Conservation (phyloP, 64 coral and sea anemone genomes). For the Montipora sp. region DNA sequence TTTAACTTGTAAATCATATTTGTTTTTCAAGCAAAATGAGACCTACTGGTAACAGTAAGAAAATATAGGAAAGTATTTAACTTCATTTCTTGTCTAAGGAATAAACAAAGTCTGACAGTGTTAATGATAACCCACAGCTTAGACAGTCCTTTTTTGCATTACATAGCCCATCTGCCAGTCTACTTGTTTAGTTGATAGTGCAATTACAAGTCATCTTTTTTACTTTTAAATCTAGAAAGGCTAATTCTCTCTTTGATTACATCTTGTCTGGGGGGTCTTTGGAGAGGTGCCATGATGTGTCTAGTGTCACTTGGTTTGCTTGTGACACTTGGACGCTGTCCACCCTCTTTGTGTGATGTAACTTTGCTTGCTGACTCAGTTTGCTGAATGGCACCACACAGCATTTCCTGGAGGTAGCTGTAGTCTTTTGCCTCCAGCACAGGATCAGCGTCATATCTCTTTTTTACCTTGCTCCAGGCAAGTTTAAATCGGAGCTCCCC, state of each 20-base stretch:
- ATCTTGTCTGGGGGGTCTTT: conserved; percentile 32
- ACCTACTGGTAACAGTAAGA: too few species aligned
- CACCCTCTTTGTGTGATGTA: too few species aligned
- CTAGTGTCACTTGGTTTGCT: neutral
- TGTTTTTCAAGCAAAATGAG: too few species aligned
- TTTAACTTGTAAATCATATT: too few species aligned
- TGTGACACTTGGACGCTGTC: too few species aligned
- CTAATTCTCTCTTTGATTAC: conserved; percentile 8
- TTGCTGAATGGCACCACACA: neutral
- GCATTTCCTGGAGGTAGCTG: conserved; percentile 26
- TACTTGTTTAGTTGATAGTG: too few species aligned
- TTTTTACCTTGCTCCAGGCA: conserved; percentile 41
- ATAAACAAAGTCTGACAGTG: too few species aligned
- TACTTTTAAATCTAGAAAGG: conserved; percentile 36
- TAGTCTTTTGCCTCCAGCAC: conserved; percentile 31
- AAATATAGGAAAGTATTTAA: too few species aligned
- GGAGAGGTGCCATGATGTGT: conserved; percentile 23
- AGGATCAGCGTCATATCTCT: conserved; percentile 48
- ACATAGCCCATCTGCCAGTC: too few species aligned
- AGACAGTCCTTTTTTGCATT: too few species aligned
- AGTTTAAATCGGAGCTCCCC: conserved; percentile 40
- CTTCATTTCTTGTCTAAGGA: too few species aligned
- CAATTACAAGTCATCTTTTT: neutral
- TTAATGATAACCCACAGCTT: too few species aligned
- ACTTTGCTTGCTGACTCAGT: neutral